Conservation (phyloP, 2,888 invertebrate species). For the Nymphalis polychloros region DNA sequence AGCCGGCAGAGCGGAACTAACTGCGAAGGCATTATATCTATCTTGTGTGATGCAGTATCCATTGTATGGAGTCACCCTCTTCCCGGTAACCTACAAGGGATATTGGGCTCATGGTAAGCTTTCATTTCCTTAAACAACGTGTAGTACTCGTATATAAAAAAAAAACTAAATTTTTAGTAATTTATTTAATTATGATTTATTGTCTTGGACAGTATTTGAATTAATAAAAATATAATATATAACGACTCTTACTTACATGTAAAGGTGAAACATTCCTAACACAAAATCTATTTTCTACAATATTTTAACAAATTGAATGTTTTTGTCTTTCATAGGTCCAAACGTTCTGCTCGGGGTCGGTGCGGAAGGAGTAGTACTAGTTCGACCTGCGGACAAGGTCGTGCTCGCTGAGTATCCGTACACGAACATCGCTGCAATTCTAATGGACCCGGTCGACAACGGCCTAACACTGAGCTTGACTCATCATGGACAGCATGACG, state of each 20-base stretch:
- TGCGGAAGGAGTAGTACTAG: slow-evolving; percentile 94
- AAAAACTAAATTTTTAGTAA: no score
- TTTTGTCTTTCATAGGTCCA: slow-evolving; percentile 55
- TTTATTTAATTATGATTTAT: no score
- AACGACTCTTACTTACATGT: no score
- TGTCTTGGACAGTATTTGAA: no score
- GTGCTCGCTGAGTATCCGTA: slow-evolving; percentile 95
- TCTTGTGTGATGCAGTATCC: slow-evolving; percentile 99
- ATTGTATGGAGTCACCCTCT: slow-evolving; percentile 92
- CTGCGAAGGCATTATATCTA: slow-evolving; percentile 95
- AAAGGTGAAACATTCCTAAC: no score
- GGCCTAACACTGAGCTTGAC: slow-evolving; percentile 94
- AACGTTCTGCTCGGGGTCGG: slow-evolving; percentile 91
- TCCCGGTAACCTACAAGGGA: slow-evolving; percentile 94
- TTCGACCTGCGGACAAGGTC: slow-evolving; percentile 95
- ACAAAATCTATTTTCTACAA: no score
- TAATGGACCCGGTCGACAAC: slow-evolving; percentile 95
- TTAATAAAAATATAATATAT: no score
- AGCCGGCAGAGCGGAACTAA: slow-evolving; percentile 93
- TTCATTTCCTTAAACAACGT: not conserved
- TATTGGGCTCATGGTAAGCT: slow-evolving; percentile 93
- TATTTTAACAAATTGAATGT: not conserved
- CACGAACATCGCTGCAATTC: slow-evolving; percentile 93
- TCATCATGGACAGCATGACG: slow-evolving; percentile 82
- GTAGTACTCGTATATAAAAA: no score